Evolutionary conservation across 2,888 invertebrate genomes (phyloP).

Genomic region (Belgica antarctica): DNA sequence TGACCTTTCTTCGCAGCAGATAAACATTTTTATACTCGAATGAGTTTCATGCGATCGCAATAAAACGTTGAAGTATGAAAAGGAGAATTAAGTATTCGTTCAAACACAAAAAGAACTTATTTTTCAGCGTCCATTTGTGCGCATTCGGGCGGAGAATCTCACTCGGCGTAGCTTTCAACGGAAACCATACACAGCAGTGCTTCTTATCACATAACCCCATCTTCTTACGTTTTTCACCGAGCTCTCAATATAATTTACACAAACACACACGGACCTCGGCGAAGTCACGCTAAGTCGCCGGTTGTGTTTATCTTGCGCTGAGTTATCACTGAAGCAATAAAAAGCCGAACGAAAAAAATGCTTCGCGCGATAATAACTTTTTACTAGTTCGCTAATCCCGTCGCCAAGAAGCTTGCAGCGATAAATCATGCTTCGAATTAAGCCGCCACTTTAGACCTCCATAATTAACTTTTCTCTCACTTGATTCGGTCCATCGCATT

Average conservation of each 20-base stretch:
- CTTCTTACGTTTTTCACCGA: conserved; percentile 21
- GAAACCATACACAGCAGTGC: neutral
- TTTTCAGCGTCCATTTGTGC: neutral
- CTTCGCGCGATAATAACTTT: conserved; percentile 23
- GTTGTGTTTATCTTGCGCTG: conserved; percentile 37
- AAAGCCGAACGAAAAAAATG: conserved; percentile 21
- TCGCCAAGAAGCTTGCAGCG: neutral
- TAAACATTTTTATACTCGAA: conserved; percentile 36
- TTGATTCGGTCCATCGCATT: neutral
- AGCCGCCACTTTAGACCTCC: neutral
- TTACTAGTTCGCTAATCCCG: neutral
- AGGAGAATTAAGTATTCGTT: neutral
- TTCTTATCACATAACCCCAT: conserved; percentile 40
- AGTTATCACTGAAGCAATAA: conserved; percentile 41
- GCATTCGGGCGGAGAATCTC: conserved; percentile 1
- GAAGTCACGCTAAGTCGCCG: neutral
- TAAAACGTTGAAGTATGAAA: neutral
- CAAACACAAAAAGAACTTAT: too few species aligned
- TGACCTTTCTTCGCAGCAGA: conserved; percentile 20
- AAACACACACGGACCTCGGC: neutral
- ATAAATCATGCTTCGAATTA: conserved; percentile 6
- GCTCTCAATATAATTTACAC: conserved; percentile 2
- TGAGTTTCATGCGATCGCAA: conserved; percentile 24
- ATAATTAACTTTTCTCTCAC: neutral
- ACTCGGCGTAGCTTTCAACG: neutral